Base-by-base conservation (phyloP, 2,113 vertebrate species). In the Gobius niger region DNA sequence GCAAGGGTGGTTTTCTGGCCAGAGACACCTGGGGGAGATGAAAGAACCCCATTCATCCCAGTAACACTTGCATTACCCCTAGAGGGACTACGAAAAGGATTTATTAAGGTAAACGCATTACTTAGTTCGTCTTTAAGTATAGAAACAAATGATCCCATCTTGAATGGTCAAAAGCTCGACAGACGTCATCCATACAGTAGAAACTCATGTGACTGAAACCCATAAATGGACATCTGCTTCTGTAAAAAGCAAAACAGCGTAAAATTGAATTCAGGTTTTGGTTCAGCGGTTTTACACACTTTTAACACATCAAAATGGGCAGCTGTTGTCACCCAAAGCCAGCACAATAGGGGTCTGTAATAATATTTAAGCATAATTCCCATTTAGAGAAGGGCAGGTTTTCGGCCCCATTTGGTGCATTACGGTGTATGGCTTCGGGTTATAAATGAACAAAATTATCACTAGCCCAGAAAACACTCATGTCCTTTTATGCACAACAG, bases 351-450 rank as follows among this genome's bases (percentile, higher is more conserved):
- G 9, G 16, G 44, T 18, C 18, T 1, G 44, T 13, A 63, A 63
- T 63, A 46, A 19, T 47, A 63, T 63, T 63, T 19, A 63, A 63
- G 18, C 44, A 18, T 18, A 63, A 63, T 63, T 63, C 46, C 9
- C 44, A 47, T 63, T 47, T 47, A 47, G 41, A 63, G 18, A 46
- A 63, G 61, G 60, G n/a, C 61, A 63, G 44, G 61, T 46, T 63
- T 63, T 63, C 18, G 18, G 61, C 61, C 61, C 16, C 44, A 63
- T 46, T 47, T 63, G 42, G 9, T 11, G 11, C 18, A 46, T 47
- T 46, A 63, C 9, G 61, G 8, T 13, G 18, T 11, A 60, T 60
- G 11, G 14, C 57, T 42, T 60, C 42, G 8, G 40, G 57, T n/a
- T 60, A 60, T 41, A 40, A 40, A 60, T 44, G 57, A 60, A 15